Conservation (phyloP, 2,888 invertebrate genomes). For the Leucania comma region DNA sequence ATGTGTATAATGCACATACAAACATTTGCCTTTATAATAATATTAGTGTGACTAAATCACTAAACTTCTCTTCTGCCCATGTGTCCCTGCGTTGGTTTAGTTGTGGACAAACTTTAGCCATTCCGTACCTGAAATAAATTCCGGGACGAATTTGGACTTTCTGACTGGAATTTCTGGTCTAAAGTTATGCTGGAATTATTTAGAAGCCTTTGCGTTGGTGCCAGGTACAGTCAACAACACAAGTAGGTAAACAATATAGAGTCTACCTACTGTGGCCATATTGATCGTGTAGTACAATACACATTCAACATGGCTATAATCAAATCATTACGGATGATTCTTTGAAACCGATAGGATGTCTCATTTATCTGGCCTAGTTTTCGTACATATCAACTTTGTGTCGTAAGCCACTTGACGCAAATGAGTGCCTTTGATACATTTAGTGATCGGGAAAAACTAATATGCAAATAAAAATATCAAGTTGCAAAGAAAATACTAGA, state of each 20-base stretch:
- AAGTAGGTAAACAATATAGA: neutral
- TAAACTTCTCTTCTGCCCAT: slow-evolving; percentile 26
- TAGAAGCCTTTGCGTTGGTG: slow-evolving; percentile 18
- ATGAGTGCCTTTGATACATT: too few relatives aligned
- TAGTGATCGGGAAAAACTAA: too few relatives aligned
- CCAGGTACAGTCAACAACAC: neutral
- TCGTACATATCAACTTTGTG: too few relatives aligned
- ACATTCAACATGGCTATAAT: neutral
- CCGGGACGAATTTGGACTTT: slow-evolving; percentile 63
- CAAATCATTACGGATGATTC: too few relatives aligned
- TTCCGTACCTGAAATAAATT: slow-evolving; percentile 71
- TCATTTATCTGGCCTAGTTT: too few relatives aligned
- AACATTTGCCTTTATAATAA: too few relatives aligned
- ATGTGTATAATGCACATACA: too few relatives aligned
- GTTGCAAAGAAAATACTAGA: too few relatives aligned
- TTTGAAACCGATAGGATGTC: too few relatives aligned
- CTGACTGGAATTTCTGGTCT: slow-evolving; percentile 52
- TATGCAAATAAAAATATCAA: too few relatives aligned
- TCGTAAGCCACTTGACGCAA: too few relatives aligned
- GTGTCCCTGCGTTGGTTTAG: slow-evolving; percentile 21
- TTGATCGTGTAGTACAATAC: too few relatives aligned
- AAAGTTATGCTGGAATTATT: slow-evolving; percentile 51
- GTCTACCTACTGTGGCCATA: neutral
- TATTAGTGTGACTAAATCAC: slow-evolving; percentile 54
- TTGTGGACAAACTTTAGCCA: slow-evolving; percentile 64